phyloP scores from a whole-genome alignment of 2,113 vertebrate species.

The Gymnobelideus leadbeateri region DNA sequence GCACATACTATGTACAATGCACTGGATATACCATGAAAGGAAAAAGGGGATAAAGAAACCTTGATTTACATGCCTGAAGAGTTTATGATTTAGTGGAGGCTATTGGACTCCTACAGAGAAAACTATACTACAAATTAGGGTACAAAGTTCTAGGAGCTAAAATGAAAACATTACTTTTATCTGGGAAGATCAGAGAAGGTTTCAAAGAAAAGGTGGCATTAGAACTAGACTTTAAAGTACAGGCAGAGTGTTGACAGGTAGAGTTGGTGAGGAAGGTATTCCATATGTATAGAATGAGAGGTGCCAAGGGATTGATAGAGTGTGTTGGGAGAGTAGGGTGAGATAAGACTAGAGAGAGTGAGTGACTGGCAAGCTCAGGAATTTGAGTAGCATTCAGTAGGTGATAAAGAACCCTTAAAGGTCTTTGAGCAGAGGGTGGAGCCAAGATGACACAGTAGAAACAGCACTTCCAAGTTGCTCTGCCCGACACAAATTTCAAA shows the following conservation, averaged over 20 bases:
- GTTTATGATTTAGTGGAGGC: not conserved
- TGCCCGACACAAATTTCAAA: no score
- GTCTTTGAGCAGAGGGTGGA: not conserved
- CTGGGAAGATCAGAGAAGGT: not conserved
- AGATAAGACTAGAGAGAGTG: not conserved
- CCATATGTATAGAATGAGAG: not conserved
- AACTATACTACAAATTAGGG: not conserved
- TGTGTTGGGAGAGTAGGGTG: not conserved
- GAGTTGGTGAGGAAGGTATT: not conserved
- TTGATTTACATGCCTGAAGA: not conserved
- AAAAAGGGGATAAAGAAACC: not conserved
- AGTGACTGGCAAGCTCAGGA: not conserved
- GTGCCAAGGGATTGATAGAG: not conserved
- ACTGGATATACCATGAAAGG: not conserved
- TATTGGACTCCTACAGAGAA: not conserved
- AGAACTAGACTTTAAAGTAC: not conserved
- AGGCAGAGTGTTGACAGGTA: not conserved
- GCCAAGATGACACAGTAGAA: no score
- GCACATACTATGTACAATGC: not conserved
- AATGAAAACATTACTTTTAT: not conserved
- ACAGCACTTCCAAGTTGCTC: no score
- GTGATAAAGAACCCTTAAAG: not conserved
- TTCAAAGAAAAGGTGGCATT: not conserved
- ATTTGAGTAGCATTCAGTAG: not conserved
- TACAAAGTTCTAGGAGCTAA: not conserved